Conservation (phyloP, 2,113 vertebrate species). For the Gambusia holbrooki region DNA sequence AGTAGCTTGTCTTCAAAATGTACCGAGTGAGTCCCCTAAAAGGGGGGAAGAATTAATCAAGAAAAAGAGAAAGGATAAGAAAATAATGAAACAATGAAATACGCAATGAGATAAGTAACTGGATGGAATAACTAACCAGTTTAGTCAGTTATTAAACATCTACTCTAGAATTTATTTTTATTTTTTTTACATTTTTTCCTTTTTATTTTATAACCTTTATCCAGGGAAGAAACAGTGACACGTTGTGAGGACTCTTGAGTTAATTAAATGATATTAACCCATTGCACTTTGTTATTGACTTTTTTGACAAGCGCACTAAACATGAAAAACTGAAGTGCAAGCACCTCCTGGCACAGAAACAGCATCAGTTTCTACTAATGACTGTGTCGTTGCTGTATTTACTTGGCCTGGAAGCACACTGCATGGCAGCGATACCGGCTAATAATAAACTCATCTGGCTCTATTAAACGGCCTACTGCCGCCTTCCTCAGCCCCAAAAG, state of each 20-base stretch:
- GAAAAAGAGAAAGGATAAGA: background rate
- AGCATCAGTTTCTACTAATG: constrained; percentile 6
- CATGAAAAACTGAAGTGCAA: background rate
- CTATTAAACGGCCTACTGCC: constrained; percentile 14
- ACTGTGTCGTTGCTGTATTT: constrained; percentile 17
- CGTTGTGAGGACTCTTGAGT: background rate
- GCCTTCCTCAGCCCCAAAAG: constrained; percentile 9
- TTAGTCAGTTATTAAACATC: background rate
- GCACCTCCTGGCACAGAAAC: constrained; percentile 3
- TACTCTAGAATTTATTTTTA: background rate
- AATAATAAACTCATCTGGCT: constrained; percentile 26
- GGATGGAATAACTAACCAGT: background rate
- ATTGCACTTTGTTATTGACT: background rate
- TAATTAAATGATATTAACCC: constrained; percentile 3
- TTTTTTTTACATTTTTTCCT: background rate
- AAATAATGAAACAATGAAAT: background rate
- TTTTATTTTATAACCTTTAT: background rate
- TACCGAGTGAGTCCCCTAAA: no score
- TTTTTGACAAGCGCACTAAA: background rate
- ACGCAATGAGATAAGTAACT: background rate
- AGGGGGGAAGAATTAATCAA: background rate
- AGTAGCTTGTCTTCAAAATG: no score
- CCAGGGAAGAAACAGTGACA: background rate
- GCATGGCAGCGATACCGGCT: constrained; percentile 19
- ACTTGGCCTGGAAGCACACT: constrained; percentile 9